These are phyloP conservation scores for Catamblyrhynchus diadema DNA, from an alignment of 2,797 vertebrate species.

Conservation along the genomic window DNA sequence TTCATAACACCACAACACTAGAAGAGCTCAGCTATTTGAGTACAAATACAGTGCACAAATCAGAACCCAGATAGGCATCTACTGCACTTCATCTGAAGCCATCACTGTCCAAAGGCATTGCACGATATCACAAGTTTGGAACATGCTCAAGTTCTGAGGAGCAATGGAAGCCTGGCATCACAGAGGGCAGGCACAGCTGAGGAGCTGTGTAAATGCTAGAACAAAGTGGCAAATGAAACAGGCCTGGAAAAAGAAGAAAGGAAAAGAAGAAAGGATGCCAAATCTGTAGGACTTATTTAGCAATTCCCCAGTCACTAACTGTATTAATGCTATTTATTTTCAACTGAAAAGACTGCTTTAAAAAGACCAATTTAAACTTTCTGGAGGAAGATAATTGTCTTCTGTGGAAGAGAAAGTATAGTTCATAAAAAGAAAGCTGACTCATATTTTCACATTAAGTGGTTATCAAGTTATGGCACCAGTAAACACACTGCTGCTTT, in stretches of 20 bases:
- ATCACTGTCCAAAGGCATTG: neutral
- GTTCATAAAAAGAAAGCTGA: neutral
- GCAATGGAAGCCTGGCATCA: rapidly evolving
- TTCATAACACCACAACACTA: neutral
- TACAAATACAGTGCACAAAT: neutral
- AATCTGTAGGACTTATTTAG: neutral
- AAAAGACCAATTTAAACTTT: neutral
- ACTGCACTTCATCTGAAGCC: neutral
- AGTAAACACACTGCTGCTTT: neutral
- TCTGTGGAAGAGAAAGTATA: neutral
- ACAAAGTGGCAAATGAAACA: neutral
- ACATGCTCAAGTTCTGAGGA: rapidly evolving
- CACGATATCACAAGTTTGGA: neutral
- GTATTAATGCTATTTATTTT: neutral
- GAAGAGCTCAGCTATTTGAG: neutral
- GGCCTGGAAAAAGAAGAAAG: neutral
- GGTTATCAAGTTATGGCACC: neutral
- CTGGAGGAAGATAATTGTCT: neutral
- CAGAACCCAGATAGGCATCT: neutral
- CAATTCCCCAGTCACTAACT: neutral
- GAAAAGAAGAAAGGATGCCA: neutral
- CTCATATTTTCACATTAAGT: neutral
- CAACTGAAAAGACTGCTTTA: neutral
- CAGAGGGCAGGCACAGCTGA: neutral
- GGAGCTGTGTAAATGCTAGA: neutral